Evolutionary conservation across 2,797 vertebrate genomes (phyloP).

Genomic region (Malurus leucopterus): DNA sequence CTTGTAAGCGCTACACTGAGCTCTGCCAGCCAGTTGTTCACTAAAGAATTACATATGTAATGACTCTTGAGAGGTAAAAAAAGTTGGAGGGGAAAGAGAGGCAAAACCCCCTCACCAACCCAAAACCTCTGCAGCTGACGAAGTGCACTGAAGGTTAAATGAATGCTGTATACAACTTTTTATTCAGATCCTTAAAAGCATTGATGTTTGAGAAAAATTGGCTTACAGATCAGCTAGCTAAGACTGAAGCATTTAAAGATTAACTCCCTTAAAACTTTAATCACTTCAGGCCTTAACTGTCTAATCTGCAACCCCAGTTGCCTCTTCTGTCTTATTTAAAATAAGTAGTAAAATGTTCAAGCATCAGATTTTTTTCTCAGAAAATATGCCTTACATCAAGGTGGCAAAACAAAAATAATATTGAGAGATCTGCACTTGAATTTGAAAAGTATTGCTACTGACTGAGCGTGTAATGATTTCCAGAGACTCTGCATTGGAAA

Average conservation of each 20-base stretch:
- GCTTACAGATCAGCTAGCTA: slow-evolving; percentile 32
- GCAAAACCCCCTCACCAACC: background rate
- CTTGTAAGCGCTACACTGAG: background rate
- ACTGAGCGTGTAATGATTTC: background rate
- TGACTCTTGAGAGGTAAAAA: background rate
- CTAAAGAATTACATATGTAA: background rate
- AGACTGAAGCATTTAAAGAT: slow-evolving; percentile 33
- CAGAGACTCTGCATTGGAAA: background rate
- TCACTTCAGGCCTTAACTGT: slow-evolving; percentile 13
- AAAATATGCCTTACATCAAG: background rate
- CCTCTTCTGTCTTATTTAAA: background rate
- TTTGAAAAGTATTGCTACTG: background rate
- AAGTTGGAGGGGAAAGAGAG: fast-evolving
- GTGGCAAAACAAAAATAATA: background rate
- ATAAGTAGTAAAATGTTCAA: background rate
- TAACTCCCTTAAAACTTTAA: slow-evolving; percentile 36
- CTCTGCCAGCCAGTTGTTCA: background rate
- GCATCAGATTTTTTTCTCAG: background rate
- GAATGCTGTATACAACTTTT: background rate
- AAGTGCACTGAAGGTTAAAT: background rate
- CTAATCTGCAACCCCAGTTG: background rate
- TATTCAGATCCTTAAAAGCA: background rate
- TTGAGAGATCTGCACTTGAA: background rate
- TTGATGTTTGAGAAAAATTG: slow-evolving; percentile 11
- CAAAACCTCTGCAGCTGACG: background rate